Base-by-base conservation (phyloP, 2,113 vertebrate species). In the Cheilinus undulatus region DNA sequence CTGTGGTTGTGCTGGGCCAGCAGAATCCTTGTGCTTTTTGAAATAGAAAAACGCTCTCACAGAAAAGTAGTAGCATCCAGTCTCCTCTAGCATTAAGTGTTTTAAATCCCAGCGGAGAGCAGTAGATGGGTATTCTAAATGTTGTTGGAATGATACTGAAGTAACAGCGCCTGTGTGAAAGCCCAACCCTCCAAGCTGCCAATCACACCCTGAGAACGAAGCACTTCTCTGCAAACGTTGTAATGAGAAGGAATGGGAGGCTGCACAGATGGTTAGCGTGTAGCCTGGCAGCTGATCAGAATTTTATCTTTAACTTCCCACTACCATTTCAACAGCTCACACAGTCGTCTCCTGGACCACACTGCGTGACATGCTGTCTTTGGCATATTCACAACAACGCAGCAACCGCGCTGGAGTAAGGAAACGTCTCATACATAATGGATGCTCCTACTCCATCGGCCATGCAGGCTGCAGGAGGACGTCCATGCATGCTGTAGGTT, bases 201-300 rank as follows among this genome's bases (percentile, higher is more conserved):
- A 83, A 46, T 84, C 80, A 73, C 38, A 53, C 9, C 57, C 45
- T 59, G 24, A 78, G 69, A 79, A 68, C 62, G n/a, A 40, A 77
- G 30, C 57, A 59, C 42, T 72, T 76, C 80, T 64, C 69, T 59
- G 45, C 36, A 71, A 87, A 84, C 54, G 58, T 60, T 3, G 12
- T 74, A 73, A 46, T 45, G 75, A 53, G 32, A 36, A 58, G 66
- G 82, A 51, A 34, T 0, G 11, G 19, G 38, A 72, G 10, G 45
- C 54, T 50, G 49, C 60, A 61, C 76, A 81, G 69, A 84, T 77
- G 78, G 80, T 52, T 58, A 49, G 54, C n/a, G 32, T 70, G 59
- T 63, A 53, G 36, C 61, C 67, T 81, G 69, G 74, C 70, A 80
- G 63, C 32, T 42, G 27, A 86, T 86, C 68, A 69, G 32, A 54